Evolutionary conservation across 2,888 invertebrate species (phyloP).

Genomic region (Escarpia spicata): DNA sequence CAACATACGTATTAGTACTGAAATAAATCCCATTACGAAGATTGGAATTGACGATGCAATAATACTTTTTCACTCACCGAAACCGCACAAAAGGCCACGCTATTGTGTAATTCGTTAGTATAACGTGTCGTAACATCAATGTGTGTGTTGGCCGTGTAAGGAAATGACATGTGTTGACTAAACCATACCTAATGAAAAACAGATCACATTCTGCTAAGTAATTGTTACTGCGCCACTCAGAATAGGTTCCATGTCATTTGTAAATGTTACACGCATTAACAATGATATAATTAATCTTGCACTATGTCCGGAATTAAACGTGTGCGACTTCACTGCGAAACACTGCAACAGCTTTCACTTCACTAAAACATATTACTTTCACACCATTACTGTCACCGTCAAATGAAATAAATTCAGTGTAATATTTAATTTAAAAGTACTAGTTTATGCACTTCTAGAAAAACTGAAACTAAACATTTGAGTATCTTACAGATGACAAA

Average conservation of each 20-base stretch:
- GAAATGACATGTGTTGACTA: background rate
- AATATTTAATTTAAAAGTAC: no score
- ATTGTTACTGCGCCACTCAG: background rate
- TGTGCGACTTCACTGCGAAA: no score
- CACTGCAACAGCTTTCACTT: no score
- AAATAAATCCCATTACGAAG: no score
- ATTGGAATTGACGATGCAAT: no score
- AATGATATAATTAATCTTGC: background rate
- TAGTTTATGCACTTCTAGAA: no score
- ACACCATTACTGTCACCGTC: no score
- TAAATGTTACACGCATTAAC: background rate
- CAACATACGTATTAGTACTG: no score
- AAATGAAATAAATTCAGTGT: no score
- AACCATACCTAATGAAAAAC: background rate
- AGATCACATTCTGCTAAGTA: background rate
- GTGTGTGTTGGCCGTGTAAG: background rate
- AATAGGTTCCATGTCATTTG: background rate
- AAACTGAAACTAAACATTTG: no score
- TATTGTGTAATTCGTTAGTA: background rate
- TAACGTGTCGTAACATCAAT: background rate
- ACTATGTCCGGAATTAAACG: background rate
- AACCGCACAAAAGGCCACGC: background rate
- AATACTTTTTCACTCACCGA: background rate
- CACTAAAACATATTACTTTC: no score
- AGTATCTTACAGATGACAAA: no score